Base-by-base conservation (phyloP, 2,888 invertebrate genomes). In the Rutpela maculata region DNA sequence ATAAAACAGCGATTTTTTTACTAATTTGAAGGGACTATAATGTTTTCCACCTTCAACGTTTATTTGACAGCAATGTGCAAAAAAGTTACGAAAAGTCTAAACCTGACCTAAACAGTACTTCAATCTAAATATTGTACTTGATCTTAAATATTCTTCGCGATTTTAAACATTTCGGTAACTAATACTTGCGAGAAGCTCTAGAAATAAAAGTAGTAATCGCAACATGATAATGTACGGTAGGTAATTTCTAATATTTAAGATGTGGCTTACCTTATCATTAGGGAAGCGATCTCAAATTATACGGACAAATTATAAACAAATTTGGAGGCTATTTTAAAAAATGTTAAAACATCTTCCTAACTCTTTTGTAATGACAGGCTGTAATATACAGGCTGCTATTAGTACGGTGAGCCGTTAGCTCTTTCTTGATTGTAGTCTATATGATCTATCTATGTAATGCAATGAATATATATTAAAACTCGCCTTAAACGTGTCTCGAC, bases 361-460 rank as follows among this genome's bases (percentile, higher is more conserved):
- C 86, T 89, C 87, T 88, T 87, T 88, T 87, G 88, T 89, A 89
- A 89, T 89, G 88, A 89, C 87, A 86, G 88, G 85, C 86, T 85
- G 79, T 65, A 59, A 43, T 63, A 56, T 38, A 31, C 56, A 26
- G 43, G 18, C 65, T 59, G 55, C 57, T 56, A 67, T 74, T 74
- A 74, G 74, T 67, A 43, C 56, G 11, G 22, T n/a, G 19, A 31
- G 66, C 67, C 59, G 55, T 63, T 55, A 55, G 43, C 63, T n/a
- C 22, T 63, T 50, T 50, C 72, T 72, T 19, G 38, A 17, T 72
- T 50, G 55, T 62, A 70, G 31, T 60, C 35, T 43, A 50, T 55
- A 59, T 57, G 66, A 59, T 63, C 66, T 35, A 43, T 63, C 66
- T 35, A 70, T 15, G 60, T 60, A 60, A 70, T 31, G 63, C 63